A percentile compares a stretch with the other conserved stretches of the same genome.
phyloP scores from a whole-genome alignment of 2,113 vertebrate species.

The Stegostoma tigrinum region DNA sequence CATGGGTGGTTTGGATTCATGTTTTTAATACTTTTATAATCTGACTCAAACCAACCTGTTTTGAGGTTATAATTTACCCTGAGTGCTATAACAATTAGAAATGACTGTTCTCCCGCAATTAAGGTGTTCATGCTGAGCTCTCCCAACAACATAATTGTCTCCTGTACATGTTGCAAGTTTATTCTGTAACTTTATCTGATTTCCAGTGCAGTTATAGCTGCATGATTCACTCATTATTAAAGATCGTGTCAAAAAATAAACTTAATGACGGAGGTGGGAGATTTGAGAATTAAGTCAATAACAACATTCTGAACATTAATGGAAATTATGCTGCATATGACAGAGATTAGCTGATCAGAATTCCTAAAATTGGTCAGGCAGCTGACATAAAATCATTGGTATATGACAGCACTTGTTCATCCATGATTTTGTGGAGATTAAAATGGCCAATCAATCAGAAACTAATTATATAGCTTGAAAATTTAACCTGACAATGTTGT shows the following conservation, averaged over 20 bases:
- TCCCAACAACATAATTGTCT: neutral
- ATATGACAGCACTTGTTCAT: conserved; percentile 22
- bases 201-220: neutral
- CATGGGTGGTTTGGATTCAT: neutral
- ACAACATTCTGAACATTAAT: conserved; percentile 4
- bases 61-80: neutral
- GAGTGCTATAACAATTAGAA: neutral
- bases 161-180: neutral
- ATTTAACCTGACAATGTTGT: neutral
- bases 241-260: conserved; percentile 4
- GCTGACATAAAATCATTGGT: conserved; percentile 22
- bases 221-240: neutral
- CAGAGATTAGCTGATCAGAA: conserved; percentile 24
- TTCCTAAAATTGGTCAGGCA: conserved; percentile 9
- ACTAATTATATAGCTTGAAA: conserved; percentile 18
- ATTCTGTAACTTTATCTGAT: conserved; percentile 9
- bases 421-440: conserved; percentile 24
- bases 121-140: neutral
- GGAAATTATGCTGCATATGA: conserved; percentile 12
- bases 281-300: neutral
- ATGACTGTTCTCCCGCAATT: neutral
- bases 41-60: neutral
- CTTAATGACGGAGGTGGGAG: neutral
- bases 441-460: conserved; percentile 26
- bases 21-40: neutral